These are phyloP conservation scores for Drosophila austrosaltans DNA, from an alignment of 2,888 invertebrate genomes.

Conservation along the genomic window DNA sequence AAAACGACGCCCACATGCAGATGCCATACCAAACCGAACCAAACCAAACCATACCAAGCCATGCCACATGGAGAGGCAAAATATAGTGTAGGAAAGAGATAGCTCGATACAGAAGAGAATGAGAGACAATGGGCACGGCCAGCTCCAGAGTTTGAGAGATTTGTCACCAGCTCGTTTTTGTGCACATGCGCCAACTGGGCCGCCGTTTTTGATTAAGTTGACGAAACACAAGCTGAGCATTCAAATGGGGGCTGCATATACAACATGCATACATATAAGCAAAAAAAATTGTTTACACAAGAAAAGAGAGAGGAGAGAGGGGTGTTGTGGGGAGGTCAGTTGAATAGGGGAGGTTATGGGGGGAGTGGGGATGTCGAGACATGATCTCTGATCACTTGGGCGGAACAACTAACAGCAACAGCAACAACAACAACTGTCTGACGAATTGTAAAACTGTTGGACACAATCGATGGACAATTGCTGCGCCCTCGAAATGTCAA, in stretches of 20 bases:
- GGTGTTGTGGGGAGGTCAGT: not conserved
- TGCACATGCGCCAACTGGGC: conserved; percentile 58
- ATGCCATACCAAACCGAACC: conserved; percentile 51
- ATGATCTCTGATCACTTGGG: conserved; percentile 34
- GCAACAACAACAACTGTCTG: conserved; percentile 39
- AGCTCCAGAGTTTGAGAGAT: conserved; percentile 46
- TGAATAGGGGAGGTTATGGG: not conserved
- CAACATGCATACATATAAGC: too few relatives aligned
- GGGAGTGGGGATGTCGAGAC: conserved; percentile 23
- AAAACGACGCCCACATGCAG: conserved; percentile 75
- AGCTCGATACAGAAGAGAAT: conserved; percentile 8
- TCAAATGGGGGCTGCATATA: conserved; percentile 55
- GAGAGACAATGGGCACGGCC: conserved; percentile 71
- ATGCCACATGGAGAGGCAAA: too few relatives aligned
- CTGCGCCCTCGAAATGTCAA: conserved; percentile 78
- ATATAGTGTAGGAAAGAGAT: not conserved
- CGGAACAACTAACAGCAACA: conserved; percentile 7
- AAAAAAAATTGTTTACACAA: conserved; percentile 29
- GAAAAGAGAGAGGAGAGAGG: not conserved
- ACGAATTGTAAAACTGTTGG: conserved; percentile 37
- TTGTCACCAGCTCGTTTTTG: conserved; percentile 72
- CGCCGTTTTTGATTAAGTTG: conserved; percentile 72
- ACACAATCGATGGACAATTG: conserved; percentile 56
- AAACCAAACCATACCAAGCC: too few relatives aligned
- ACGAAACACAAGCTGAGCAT: conserved; percentile 62